Conservation (phyloP, 2,888 invertebrate genomes). For the Phasia obesa region DNA sequence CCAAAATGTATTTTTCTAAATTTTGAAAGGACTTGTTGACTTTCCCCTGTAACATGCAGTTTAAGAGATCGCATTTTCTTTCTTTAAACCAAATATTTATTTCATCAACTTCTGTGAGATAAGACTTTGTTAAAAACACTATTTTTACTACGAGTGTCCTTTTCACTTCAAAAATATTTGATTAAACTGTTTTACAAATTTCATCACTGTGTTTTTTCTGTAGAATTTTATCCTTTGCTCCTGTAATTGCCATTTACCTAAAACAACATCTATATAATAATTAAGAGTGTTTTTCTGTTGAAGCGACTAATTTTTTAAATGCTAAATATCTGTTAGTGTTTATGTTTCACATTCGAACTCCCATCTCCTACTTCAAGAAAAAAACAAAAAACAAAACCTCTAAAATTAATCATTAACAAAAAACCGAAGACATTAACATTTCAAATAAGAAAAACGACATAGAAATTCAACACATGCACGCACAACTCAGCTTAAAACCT, state of each 20-base stretch:
- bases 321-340: conserved; percentile 39
- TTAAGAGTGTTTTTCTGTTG: conserved; percentile 56
- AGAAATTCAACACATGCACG: conserved; percentile 25
- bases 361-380: background rate
- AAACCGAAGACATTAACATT: conserved; percentile 56
- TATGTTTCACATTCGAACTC: background rate
- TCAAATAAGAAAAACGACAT: conserved; percentile 3
- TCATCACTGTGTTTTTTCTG: conserved; percentile 26
- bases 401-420: conserved; percentile 60
- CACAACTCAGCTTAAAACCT: conserved; percentile 27
- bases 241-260: conserved; percentile 59
- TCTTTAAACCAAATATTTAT: background rate
- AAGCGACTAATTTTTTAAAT: conserved; percentile 45
- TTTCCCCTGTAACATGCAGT: no score
- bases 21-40: no score
- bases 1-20: no score
- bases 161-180: background rate
- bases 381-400: conserved; percentile 33
- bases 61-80: background rate
- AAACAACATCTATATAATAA: conserved; percentile 71
- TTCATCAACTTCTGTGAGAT: background rate
- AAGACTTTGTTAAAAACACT: background rate
- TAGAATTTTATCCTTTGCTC: conserved; percentile 24
- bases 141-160: no score
- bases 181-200: conserved; percentile 58